phyloP scores from a whole-genome alignment of 1,140 invertebrate genomes.

The Aphelinus certus region DNA sequence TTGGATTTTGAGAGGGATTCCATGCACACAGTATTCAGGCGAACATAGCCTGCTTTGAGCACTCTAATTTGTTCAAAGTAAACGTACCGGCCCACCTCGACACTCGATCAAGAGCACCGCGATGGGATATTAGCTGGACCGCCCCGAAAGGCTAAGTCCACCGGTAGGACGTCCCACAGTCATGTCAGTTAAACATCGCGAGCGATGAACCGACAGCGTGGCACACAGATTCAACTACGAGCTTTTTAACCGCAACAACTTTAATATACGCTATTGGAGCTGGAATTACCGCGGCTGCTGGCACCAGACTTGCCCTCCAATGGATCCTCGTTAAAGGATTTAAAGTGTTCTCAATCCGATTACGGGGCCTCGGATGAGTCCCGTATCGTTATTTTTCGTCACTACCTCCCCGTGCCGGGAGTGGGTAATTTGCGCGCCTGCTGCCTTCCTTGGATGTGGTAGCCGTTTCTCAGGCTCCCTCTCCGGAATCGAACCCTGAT shows the following conservation, averaged over 20 bases:
- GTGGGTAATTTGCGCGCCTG: constrained; percentile 85
- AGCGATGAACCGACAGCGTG: no score
- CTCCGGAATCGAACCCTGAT: constrained; percentile 74
- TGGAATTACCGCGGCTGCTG: constrained; percentile 91
- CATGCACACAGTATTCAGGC: no score
- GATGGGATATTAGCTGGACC: constrained; percentile 48
- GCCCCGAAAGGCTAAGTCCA: no score
- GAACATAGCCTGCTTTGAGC: constrained; percentile 74
- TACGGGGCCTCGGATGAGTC: constrained; percentile 73
- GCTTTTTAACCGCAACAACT: no score
- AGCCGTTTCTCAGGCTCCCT: background rate
- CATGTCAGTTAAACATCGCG: no score
- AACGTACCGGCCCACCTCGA: constrained; percentile 73
- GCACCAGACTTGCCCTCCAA: constrained; percentile 90
- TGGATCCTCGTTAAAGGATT: no score
- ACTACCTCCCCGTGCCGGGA: constrained; percentile 81
- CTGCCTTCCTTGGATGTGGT: constrained; percentile 44
- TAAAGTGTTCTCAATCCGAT: no score
- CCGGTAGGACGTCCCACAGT: no score
- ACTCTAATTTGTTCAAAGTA: constrained; percentile 71
- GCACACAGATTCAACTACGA: no score
- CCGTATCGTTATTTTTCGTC: constrained; percentile 88
- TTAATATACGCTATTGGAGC: constrained; percentile 81
- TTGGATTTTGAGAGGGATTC: no score
- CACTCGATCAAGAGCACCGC: constrained; percentile 72